Percentiles rank a stretch among this genome's conserved stretches.
These are phyloP conservation scores for Seira ritae DNA, from an alignment of 2,888 invertebrate species.

Conservation along the genomic window DNA sequence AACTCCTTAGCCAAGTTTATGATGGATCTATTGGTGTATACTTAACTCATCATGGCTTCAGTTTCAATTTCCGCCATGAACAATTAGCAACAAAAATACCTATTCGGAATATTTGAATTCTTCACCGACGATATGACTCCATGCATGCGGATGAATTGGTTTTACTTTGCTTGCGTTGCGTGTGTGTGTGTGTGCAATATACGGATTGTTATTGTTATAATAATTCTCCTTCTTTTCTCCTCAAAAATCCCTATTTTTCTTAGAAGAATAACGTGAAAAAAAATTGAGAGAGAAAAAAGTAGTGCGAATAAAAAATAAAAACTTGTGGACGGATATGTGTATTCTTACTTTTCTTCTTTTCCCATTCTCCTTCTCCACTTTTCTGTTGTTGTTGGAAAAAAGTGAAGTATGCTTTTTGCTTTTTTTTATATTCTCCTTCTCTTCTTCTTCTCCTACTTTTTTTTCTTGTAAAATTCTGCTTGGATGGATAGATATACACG, in stretches of 20 bases:
- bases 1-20: too few species aligned
- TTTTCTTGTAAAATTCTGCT: constrained; percentile 48
- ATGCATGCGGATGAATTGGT: too few species aligned
- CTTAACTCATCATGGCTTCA: too few species aligned
- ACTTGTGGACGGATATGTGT: constrained; percentile 59
- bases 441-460: too few species aligned
- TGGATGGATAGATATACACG: constrained; percentile 46
- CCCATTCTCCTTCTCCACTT: constrained; percentile 48
- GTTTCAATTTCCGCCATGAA: too few species aligned
- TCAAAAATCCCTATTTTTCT: constrained; percentile 49
- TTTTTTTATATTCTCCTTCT: too few species aligned
- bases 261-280: constrained; percentile 44
- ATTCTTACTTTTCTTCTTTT: constrained; percentile 47
- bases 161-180: too few species aligned
- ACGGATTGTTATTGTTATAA: constrained; percentile 58
- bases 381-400: constrained; percentile 37
- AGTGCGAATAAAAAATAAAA: constrained; percentile 56
- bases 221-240: constrained; percentile 48
- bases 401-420: constrained; percentile 58
- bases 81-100: too few species aligned
- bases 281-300: constrained; percentile 36
- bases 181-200: constrained; percentile 40
- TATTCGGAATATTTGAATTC: too few species aligned
- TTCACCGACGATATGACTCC: too few species aligned
- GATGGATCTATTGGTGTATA: too few species aligned